Conservation (phyloP, 2,113 vertebrate species). For the Sterrhoptilus dennistouni region DNA sequence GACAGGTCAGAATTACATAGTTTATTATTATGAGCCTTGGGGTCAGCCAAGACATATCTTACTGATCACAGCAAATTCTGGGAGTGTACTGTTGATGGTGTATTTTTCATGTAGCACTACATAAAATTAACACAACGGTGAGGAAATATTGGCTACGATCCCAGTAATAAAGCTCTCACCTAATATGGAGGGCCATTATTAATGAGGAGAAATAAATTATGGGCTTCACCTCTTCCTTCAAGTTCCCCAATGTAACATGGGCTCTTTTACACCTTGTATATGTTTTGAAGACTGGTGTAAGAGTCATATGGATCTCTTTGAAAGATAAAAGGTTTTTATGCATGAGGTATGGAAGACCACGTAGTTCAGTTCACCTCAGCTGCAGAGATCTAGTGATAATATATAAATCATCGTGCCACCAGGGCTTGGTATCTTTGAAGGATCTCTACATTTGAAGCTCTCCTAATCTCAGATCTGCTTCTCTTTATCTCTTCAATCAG, state of each 20-base stretch:
- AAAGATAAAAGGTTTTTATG: background rate
- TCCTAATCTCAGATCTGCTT: slow-evolving; percentile 13
- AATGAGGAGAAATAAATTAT: background rate
- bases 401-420: background rate
- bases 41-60: background rate
- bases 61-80: background rate
- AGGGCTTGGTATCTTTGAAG: background rate
- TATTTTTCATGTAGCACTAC: background rate
- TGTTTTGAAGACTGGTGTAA: background rate
- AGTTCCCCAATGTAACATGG: background rate
- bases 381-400: background rate
- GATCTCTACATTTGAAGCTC: slow-evolving; percentile 1
- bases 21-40: background rate
- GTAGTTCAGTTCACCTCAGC: background rate
- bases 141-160: background rate
- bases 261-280: background rate
- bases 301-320: background rate
- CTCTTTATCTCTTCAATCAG: slow-evolving; percentile 9
- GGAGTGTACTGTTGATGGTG: background rate
- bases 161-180: background rate
- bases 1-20: background rate
- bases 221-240: background rate
- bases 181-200: background rate
- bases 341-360: background rate
- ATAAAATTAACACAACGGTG: background rate